phyloP scores from a whole-genome alignment of 2,113 vertebrate species.

The Odobenus rosmarus region DNA sequence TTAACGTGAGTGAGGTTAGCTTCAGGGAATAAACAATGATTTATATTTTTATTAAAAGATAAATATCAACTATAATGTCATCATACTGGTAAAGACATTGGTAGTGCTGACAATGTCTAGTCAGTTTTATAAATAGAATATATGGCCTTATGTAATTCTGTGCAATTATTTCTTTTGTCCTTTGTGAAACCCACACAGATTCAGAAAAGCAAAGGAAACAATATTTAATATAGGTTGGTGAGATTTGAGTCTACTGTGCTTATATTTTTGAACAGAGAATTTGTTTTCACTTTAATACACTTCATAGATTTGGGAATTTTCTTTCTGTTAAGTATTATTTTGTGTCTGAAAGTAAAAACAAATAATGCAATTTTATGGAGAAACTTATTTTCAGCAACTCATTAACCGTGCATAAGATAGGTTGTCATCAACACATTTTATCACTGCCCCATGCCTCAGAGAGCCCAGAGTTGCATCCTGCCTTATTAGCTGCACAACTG shows the following conservation, averaged over 20 bases:
- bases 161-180: background rate
- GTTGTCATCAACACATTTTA: background rate
- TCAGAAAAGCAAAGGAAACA: background rate
- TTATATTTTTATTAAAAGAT: constrained; percentile 77
- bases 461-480: background rate
- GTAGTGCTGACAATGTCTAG: background rate
- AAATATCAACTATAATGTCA: constrained; percentile 64
- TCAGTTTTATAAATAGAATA: constrained; percentile 41
- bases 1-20: constrained; percentile 71
- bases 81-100: constrained; percentile 70
- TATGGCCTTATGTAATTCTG: background rate
- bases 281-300: background rate
- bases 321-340: background rate
- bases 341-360: background rate
- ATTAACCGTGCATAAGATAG: background rate
- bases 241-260: background rate
- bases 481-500: background rate
- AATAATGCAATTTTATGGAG: background rate
- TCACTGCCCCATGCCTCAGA: background rate
- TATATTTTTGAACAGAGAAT: background rate
- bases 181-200: background rate
- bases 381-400: background rate
- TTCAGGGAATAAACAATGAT: constrained; percentile 51
- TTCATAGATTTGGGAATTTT: background rate
- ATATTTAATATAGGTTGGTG: background rate